Evolutionary conservation across 2,888 invertebrate genomes (phyloP).

Genomic region (Epirrita christyi): DNA sequence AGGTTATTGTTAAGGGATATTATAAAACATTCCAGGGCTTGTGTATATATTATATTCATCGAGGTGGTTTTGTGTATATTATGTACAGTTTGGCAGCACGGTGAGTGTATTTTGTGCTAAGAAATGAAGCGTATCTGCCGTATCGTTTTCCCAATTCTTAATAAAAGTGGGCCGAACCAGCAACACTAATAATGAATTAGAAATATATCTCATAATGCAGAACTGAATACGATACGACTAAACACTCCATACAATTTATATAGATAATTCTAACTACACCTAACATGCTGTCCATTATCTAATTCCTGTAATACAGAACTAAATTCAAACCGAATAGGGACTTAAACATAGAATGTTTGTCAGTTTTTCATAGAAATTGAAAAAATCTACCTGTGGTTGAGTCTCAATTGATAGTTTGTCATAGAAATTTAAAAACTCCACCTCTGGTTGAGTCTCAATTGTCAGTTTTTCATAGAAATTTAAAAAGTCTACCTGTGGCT

Average conservation of each 20-base stretch:
- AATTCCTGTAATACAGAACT: not conserved
- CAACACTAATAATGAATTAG: too few species aligned
- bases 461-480: too few species aligned
- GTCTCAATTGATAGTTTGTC: too few species aligned
- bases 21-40: slow-evolving; percentile 64
- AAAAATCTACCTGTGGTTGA: not conserved
- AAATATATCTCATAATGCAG: not conserved
- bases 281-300: slow-evolving; percentile 18
- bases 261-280: slow-evolving; percentile 13
- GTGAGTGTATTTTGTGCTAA: slow-evolving; percentile 20
- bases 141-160: not conserved
- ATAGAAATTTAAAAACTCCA: too few species aligned
- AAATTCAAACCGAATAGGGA: too few species aligned
- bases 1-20: slow-evolving; percentile 85
- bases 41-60: slow-evolving; percentile 33
- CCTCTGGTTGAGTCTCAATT: too few species aligned
- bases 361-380: too few species aligned
- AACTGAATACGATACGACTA: not conserved
- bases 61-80: slow-evolving; percentile 21
- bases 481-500: not conserved
- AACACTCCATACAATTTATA: slow-evolving; percentile 10
- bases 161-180: too few species aligned
- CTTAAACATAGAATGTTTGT: too few species aligned
- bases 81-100: slow-evolving; percentile 14
- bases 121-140: slow-evolving; percentile 2